Conservation (phyloP, 2,797 vertebrate species). For the Sebastes cheni region DNA sequence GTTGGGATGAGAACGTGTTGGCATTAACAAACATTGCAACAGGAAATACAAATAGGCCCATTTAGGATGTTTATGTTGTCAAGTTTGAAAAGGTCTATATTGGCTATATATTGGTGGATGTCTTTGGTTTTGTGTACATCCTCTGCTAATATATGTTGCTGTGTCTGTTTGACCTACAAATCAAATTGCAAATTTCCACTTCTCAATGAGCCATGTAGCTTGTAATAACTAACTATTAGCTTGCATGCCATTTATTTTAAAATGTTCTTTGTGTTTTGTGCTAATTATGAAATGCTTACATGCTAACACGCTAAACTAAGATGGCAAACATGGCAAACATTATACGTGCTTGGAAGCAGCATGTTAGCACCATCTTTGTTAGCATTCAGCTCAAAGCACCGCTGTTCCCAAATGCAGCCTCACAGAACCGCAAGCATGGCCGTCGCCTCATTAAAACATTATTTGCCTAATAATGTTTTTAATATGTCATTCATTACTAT, state of each 20-base stretch:
- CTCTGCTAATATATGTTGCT: neutral
- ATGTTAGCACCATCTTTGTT: neutral
- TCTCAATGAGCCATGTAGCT: rapidly evolving
- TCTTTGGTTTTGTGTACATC: neutral
- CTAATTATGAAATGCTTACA: neutral
- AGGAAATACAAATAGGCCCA: too few relatives aligned
- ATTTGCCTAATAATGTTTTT: neutral
- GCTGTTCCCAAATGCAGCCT: neutral
- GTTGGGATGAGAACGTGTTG: too few relatives aligned
- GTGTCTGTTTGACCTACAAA: neutral
- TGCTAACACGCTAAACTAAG: neutral
- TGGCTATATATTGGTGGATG: neutral
- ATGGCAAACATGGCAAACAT: neutral
- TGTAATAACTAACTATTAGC: neutral
- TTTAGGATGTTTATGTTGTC: too few relatives aligned
- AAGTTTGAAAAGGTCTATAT: neutral
- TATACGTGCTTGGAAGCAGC: neutral
- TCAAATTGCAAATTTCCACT: neutral
- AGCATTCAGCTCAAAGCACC: neutral
- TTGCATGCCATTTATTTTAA: rapidly evolving
- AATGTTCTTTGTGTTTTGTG: rapidly evolving
- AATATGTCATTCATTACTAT: neutral
- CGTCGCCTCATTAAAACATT: neutral
- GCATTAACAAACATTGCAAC: too few relatives aligned
- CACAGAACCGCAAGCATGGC: neutral